Conservation (phyloP, 1,140 invertebrate genomes). For the Olivierus martensii region DNA sequence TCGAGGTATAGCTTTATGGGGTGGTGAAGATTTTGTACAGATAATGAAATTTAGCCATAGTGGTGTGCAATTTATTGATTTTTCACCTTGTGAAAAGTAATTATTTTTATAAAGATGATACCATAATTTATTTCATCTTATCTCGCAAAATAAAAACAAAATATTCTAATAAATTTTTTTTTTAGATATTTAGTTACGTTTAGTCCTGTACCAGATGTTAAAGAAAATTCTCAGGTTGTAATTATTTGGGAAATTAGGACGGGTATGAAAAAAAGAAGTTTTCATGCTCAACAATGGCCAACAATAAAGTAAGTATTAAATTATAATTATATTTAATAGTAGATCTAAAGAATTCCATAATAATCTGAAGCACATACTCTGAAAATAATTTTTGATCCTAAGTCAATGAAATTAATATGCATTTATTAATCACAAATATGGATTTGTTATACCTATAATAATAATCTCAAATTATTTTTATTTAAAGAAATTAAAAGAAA, state of each 20-base stretch:
- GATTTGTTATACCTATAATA: too few relatives aligned
- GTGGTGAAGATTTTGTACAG: conserved; percentile 80
- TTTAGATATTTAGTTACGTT: conserved; percentile 78
- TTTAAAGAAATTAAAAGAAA: too few relatives aligned
- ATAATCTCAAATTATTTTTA: too few relatives aligned
- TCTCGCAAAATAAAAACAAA: too few relatives aligned
- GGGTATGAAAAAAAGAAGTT: conserved; percentile 81
- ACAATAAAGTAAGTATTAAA: too few relatives aligned
- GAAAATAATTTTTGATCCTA: too few relatives aligned
- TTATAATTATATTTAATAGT: too few relatives aligned
- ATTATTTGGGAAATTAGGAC: conserved; percentile 89
- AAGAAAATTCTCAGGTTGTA: conserved; percentile 42
- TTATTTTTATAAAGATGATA: conserved; percentile 7
- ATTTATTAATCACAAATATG: too few relatives aligned
- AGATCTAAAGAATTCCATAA: too few relatives aligned
- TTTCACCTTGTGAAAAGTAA: conserved; percentile 90
- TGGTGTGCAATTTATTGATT: conserved; percentile 89
- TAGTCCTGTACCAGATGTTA: conserved; percentile 38
- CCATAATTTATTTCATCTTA: too few relatives aligned
- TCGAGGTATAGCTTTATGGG: conserved; percentile 92
- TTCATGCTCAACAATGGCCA: conserved; percentile 49
- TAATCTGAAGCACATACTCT: too few relatives aligned
- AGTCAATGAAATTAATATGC: too few relatives aligned
- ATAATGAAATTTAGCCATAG: conserved; percentile 81
- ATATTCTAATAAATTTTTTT: conserved; percentile 17